Evolutionary conservation across 53 echinoderm and acorn worm species (phyloP).

Genomic region (Stichopus horrens): DNA sequence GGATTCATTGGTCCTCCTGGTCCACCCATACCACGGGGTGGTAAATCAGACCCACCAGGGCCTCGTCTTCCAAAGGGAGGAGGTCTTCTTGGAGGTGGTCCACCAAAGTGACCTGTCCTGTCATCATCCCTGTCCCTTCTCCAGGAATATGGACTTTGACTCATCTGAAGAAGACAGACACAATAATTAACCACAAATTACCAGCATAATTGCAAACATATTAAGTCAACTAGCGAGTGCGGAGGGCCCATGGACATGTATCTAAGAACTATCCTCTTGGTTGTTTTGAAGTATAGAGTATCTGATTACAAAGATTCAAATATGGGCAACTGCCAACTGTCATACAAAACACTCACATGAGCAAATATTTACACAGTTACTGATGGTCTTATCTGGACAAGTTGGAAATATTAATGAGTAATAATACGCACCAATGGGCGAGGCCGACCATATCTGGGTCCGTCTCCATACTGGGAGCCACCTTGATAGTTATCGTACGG

Average conservation of each 20-base stretch:
- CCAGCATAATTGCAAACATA: too few species aligned
- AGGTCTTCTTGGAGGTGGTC: conserved; percentile 52
- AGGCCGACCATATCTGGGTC: conserved; percentile 66
- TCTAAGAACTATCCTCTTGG: too few species aligned
- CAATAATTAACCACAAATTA: too few species aligned
- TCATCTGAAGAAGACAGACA: conserved; percentile 57
- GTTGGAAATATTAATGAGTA: neutral
- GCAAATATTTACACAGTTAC: too few species aligned
- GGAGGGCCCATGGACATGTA: too few species aligned
- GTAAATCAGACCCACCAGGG: conserved; percentile 39
- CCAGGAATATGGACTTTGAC: conserved; percentile 50
- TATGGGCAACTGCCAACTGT: too few species aligned
- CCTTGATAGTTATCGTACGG: conserved; percentile 13
- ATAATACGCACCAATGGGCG: conserved; percentile 75
- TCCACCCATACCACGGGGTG: conserved; percentile 36
- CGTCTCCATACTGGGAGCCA: conserved; percentile 45
- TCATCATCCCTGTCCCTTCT: conserved; percentile 58
- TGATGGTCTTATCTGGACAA: too few species aligned
- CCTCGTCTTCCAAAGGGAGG: conserved; percentile 20
- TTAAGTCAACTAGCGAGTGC: too few species aligned
- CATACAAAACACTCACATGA: too few species aligned
- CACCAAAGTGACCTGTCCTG: conserved; percentile 66
- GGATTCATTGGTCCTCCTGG: conserved; percentile 24
- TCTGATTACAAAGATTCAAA: too few species aligned
- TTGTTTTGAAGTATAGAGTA: too few species aligned